Conservation (phyloP, 35 echinoderm and acorn worm species). For the Chiridota heheva region DNA sequence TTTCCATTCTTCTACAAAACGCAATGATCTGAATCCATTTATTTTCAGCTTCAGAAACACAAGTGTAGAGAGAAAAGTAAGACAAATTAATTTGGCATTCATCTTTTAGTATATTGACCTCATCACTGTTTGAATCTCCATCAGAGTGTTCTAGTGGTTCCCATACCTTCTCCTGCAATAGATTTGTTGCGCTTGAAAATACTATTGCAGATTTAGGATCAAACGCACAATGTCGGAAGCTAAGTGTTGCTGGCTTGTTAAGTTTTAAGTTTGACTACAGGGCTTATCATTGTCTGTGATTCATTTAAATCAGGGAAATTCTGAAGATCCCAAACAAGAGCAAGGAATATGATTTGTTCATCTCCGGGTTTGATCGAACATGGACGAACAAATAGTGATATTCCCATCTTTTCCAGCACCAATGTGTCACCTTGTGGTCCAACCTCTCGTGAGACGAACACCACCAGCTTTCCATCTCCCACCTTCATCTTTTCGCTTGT, state of each 20-base stretch:
- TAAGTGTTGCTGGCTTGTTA: slow-evolving; percentile 63
- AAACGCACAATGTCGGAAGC: slow-evolving; percentile 82
- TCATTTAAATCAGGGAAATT: slow-evolving; percentile 67
- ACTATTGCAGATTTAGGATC: slow-evolving; percentile 58
- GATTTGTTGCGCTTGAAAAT: slow-evolving; percentile 77
- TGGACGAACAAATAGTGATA: slow-evolving; percentile 81
- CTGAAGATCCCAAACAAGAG: slow-evolving; percentile 84
- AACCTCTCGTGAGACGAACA: slow-evolving; percentile 75
- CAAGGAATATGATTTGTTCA: slow-evolving; percentile 68
- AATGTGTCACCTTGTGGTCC: slow-evolving; percentile 59
- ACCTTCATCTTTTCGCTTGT: slow-evolving; percentile 58
- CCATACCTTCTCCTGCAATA: slow-evolving; percentile 76
- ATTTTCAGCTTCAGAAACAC: slow-evolving; percentile 70
- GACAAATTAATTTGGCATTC: slow-evolving; percentile 79
- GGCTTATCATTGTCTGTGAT: slow-evolving; percentile 73
- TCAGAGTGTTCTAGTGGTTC: not conserved
- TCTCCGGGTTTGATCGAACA: slow-evolving; percentile 62
- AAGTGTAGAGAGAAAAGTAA: slow-evolving; percentile 91
- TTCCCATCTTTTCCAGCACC: slow-evolving; percentile 87
- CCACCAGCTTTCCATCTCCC: slow-evolving; percentile 51
- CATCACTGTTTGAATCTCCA: slow-evolving; percentile 16
- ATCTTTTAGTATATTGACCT: slow-evolving; percentile 44
- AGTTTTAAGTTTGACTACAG: slow-evolving; percentile 86
- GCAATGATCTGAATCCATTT: slow-evolving; percentile 92
- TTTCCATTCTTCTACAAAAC: slow-evolving; percentile 60